Evolutionary conservation across 2,888 invertebrate species (phyloP).

Genomic region (Mylabris sibirica): DNA sequence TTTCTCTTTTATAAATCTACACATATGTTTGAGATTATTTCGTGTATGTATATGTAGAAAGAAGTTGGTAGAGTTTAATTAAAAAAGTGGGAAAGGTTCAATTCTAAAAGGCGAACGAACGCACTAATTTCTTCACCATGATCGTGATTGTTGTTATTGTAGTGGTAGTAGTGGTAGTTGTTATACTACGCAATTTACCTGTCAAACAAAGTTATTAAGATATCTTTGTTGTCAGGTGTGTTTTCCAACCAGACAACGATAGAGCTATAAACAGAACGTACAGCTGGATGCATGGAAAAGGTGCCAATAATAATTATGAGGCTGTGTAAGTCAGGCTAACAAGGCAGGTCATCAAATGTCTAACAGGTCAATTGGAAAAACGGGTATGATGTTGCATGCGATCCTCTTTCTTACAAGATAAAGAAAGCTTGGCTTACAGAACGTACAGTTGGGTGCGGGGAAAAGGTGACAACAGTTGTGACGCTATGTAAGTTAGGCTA

Average conservation of each 20-base stretch:
- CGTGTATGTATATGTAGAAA: not conserved
- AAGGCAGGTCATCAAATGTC: too few species aligned
- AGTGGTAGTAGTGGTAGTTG: constrained; percentile 16
- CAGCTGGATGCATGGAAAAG: too few species aligned
- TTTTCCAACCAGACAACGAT: not conserved
- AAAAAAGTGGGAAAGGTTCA: constrained; percentile 25
- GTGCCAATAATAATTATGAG: too few species aligned
- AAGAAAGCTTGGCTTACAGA: too few species aligned
- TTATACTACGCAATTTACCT: constrained; percentile 47
- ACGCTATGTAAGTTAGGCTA: too few species aligned
- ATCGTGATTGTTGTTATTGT: constrained; percentile 13
- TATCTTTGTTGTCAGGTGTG: constrained; percentile 44
- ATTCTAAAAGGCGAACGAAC: constrained; percentile 25
- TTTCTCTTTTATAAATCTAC: not conserved
- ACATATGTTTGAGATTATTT: not conserved
- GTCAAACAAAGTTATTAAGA: constrained; percentile 51
- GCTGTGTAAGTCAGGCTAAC: too few species aligned
- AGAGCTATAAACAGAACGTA: too few species aligned
- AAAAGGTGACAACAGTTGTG: too few species aligned
- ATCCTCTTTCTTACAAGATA: too few species aligned
- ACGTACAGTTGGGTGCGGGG: too few species aligned
- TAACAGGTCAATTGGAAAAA: too few species aligned
- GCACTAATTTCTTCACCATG: constrained; percentile 36
- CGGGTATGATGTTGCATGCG: too few species aligned
- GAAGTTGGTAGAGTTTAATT: constrained; percentile 22